Evolutionary conservation across 2,113 vertebrate genomes (phyloP), one percentile per base, ranked within the genome.

Genomic region (Rhabdornis inornatus): DNA sequence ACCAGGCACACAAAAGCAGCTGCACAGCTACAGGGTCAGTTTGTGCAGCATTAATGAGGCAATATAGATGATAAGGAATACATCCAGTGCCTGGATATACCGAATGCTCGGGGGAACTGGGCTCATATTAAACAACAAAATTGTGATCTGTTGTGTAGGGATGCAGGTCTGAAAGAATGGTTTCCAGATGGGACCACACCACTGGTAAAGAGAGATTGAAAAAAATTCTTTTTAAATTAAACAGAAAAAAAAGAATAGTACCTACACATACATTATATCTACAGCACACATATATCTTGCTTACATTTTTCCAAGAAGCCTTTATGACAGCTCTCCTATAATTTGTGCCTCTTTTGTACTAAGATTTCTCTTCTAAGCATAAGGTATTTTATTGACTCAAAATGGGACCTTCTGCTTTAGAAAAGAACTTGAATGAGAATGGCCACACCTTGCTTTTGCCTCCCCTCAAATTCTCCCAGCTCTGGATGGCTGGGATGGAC

Each of bases 161-260:
- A 95, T 81, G 86, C 61, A 76, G 10, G 13, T 65, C 93, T 91
- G 77, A 72, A 90, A 74, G 95, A 97, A 98, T 97, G 78, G 70
- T 71, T 98, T 98, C 97, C 98, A 98, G 97, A 98, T 95, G 97
- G 63, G 88, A 89, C 56, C 61, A 83, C 64, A 82, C 74, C 80
- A 89, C 70, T 85, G 47, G 15, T 66, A 88, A 89, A 94, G 24
- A 95, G 50, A 83, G 79, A 90, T 1, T 78, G 53, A 1, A 8
- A 82, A 90, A 76, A 80, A 37, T 6, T 77, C 37, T 65, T 61
- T 81, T 50, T 4, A 63, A 90, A 82, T 35, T 50, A 78, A 91
- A 83, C 1, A 44, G 16, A 88, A 76, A 40, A 27, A 75, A 83
- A 90, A 86, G 2, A 61, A 63, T 7, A 44, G 15, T 15, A 30